phyloP scores from a whole-genome alignment of 2,113 vertebrate species.

The Zosterops japonicus region DNA sequence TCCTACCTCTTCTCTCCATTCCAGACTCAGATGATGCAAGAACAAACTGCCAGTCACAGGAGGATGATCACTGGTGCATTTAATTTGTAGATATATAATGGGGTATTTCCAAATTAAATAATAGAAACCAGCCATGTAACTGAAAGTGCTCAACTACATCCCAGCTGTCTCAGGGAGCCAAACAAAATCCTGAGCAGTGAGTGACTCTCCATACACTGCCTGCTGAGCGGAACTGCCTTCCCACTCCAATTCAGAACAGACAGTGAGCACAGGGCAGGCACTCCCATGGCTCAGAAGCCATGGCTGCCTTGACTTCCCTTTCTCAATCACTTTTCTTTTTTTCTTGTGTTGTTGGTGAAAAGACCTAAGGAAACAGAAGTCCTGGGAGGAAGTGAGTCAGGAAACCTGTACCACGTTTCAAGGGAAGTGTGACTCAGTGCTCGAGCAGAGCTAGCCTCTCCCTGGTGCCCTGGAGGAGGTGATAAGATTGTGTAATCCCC shows the following conservation, averaged over 20 bases:
- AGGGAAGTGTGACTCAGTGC: slow-evolving; percentile 57
- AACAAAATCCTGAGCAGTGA: neutral
- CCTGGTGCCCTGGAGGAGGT: slow-evolving; percentile 39
- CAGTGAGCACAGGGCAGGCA: fast-evolving
- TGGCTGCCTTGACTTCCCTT: neutral
- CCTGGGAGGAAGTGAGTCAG: slow-evolving; percentile 64
- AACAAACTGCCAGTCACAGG: neutral
- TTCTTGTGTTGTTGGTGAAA: neutral
- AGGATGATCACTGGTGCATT: neutral
- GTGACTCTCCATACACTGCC: neutral
- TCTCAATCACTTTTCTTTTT: neutral
- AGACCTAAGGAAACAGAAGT: slow-evolving; percentile 26
- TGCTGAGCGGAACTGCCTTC: neutral
- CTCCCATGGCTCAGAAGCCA: neutral
- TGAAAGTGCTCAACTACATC: neutral
- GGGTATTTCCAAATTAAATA: neutral
- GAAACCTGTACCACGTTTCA: neutral
- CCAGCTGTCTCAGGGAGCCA: neutral
- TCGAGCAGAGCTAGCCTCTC: neutral
- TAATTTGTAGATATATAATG: neutral
- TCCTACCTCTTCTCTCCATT: neutral
- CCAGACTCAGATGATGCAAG: neutral
- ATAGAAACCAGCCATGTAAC: neutral
- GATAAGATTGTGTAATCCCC: slow-evolving; percentile 71
- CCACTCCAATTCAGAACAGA: neutral